Evolutionary conservation across 92 coral and sea anemone genomes (phyloP), one percentile per base, ranked within the genome.

Genomic region (Metridium senile): DNA sequence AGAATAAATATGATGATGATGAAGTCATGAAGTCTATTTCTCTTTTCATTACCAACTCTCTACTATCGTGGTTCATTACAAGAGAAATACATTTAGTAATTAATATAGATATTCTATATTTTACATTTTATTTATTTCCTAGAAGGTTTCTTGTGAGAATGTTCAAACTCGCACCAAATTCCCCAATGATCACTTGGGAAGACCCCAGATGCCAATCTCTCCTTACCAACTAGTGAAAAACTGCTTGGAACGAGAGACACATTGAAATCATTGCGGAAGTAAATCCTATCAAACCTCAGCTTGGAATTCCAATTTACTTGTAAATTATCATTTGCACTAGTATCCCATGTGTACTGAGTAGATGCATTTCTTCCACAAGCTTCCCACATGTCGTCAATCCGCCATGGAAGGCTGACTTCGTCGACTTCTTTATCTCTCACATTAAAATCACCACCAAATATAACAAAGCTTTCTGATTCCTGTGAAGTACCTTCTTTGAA

Each of bases 101-200:
- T n/a, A n/a, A n/a, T n/a, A 54, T 2, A 54, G 61, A 3, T 17
- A 9, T 54, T n/a, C n/a, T 54, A 22, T 17, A 19, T 54, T 9
- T 13, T 39, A 4, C 13, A 39, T 54, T 54, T 19, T 54, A 20
- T 54, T 13, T 39, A 39, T 39, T 6, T 13, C 6, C 49, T 39
- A 39, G 49, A 4, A 39, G 49, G 49, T 39, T 13, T 39, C 6
- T 39, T 6, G 23, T 10, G 16, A 9, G 59, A 3, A 3, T 54
- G n/a, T 20, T 31, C 33, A 26, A 94, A 82, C 23, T 87, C 95
- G 49, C 93, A 85, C 88, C 90, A 88, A 21, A 95, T 57, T 0
- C 94, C 99, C 99, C 99, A 95, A 75, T 95, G 99, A 64, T 95
- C 99, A 78, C 99, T 95, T 21, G 99, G 88, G 70, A 84, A 95